These are phyloP conservation scores for Channallabes apus DNA, from an alignment of 2,797 vertebrate species.

Conservation along the genomic window DNA sequence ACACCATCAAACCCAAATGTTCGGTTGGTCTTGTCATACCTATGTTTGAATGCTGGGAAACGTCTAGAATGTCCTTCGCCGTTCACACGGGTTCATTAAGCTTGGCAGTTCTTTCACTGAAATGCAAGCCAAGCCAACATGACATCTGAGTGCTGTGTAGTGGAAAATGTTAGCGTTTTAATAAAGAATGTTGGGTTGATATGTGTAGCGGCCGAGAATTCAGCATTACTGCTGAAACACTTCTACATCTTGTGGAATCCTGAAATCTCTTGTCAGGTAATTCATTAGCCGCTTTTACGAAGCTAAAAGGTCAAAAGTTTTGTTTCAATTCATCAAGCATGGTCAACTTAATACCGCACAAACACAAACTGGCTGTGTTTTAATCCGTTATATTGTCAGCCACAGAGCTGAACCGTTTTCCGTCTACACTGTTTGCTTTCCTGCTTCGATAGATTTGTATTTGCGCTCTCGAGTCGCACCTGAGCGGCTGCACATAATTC, in stretches of 20 bases:
- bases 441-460: conserved; percentile 69
- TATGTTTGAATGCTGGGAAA: conserved; percentile 7
- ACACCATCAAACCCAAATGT: conserved; percentile 18
- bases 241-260: conserved; percentile 8
- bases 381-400: conserved; percentile 45
- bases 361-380: conserved; percentile 28
- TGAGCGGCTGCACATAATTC: conserved; percentile 67
- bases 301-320: conserved; percentile 14
- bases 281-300: not conserved
- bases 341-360: not conserved
- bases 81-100: conserved; percentile 20
- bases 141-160: conserved; percentile 8
- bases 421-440: conserved; percentile 64
- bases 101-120: not conserved
- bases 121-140: not conserved
- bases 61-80: not conserved
- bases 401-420: conserved; percentile 18
- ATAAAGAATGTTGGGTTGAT: conserved; percentile 10
- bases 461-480: conserved; percentile 62
- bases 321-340: conserved; percentile 32
- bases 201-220: not conserved
- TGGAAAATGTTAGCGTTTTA: conserved; percentile 12
- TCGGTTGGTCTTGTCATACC: conserved; percentile 5
- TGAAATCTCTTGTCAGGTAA: conserved; percentile 4
- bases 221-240: not conserved